Conservation (phyloP, 2,113 vertebrate species). For the Macrotus californicus region DNA sequence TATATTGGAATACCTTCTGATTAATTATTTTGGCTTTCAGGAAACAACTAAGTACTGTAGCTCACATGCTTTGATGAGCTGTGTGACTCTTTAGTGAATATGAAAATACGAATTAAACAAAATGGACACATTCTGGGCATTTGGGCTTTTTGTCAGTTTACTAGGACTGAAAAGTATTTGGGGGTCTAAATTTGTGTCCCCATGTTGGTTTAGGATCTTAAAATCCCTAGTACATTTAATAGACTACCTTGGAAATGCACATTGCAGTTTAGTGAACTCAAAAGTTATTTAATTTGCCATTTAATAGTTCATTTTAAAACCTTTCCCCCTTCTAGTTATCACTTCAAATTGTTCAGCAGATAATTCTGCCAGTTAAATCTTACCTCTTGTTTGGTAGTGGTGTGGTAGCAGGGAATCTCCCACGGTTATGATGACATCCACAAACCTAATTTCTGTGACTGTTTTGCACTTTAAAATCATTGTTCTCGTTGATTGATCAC, state of each 20-base stretch:
- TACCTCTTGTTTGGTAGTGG: conserved; percentile 16
- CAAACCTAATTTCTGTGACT: background rate
- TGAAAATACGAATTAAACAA: background rate
- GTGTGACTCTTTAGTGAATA: background rate
- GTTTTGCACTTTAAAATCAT: background rate
- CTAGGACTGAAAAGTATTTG: background rate
- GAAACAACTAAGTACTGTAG: background rate
- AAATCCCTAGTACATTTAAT: background rate
- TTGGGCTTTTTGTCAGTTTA: background rate
- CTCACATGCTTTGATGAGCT: background rate
- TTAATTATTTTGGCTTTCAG: background rate
- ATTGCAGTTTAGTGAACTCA: background rate
- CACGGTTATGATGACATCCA: background rate
- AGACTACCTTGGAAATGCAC: background rate
- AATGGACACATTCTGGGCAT: background rate
- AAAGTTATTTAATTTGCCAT: background rate
- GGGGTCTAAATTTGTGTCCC: background rate
- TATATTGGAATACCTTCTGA: background rate
- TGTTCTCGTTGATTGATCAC: background rate
- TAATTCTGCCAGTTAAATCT: conserved; percentile 6
- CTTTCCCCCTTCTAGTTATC: background rate
- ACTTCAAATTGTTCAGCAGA: background rate
- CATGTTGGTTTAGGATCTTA: background rate
- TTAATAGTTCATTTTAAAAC: background rate
- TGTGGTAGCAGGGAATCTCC: background rate